Evolutionary conservation across 2,797 vertebrate species (phyloP).

Genomic region (Hozukius guyotensis): DNA sequence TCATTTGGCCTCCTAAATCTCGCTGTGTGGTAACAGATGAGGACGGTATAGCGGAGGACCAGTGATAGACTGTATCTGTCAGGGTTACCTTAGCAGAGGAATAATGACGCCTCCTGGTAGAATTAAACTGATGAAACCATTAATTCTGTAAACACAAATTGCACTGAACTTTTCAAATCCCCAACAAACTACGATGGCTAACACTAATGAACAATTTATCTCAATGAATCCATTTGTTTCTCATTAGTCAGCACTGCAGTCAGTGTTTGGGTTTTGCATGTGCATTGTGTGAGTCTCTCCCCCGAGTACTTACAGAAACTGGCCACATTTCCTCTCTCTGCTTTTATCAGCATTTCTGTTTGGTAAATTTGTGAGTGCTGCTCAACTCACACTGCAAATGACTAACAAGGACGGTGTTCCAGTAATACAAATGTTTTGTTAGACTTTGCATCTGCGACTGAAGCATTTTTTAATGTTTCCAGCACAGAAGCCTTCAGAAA

Average conservation of each 20-base stretch:
- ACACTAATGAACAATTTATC: conserved; percentile 82
- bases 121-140: conserved; percentile 79
- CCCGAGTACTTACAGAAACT: conserved; percentile 55
- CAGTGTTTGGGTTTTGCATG: conserved; percentile 60
- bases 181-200: conserved; percentile 67
- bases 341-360: conserved; percentile 66
- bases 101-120: conserved; percentile 68
- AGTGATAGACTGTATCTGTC: conserved; percentile 61
- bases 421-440: conserved; percentile 48
- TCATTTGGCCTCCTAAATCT: conserved; percentile 14
- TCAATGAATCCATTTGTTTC: conserved; percentile 82
- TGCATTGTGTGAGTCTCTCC: conserved; percentile 50
- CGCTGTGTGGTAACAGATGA: conserved; percentile 1
- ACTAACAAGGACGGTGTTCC: conserved; percentile 41
- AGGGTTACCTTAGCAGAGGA: conserved; percentile 60
- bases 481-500: not conserved
- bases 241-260: conserved; percentile 75
- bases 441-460: not conserved
- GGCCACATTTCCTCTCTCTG: conserved; percentile 38
- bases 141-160: conserved; percentile 78
- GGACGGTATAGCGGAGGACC: conserved; percentile 14
- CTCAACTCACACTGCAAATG: conserved; percentile 34
- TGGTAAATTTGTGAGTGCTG: conserved; percentile 32
- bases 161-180: conserved; percentile 83
- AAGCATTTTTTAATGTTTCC: conserved; percentile 29